A percentile compares a stretch with the other conserved stretches of the same genome.
These are phyloP conservation scores for Rafetus swinhoei DNA, from an alignment of 2,113 vertebrate species.

Conservation along the genomic window DNA sequence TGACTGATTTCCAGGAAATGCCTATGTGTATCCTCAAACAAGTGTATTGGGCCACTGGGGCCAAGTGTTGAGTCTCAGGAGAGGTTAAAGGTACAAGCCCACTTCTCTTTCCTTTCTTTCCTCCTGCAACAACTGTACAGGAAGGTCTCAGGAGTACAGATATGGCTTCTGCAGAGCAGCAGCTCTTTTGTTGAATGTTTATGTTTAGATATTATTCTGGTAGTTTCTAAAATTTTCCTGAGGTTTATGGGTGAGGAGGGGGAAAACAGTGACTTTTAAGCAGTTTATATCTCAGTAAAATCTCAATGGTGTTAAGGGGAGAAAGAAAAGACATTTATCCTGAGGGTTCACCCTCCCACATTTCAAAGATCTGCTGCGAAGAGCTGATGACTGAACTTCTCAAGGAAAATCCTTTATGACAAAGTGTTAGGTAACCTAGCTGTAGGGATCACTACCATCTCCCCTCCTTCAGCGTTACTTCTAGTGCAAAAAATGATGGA, in stretches of 20 bases:
- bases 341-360: too few species aligned
- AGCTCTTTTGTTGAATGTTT: not conserved
- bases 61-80: too few species aligned
- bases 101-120: not conserved
- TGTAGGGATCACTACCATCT: not conserved
- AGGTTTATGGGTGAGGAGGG: not conserved
- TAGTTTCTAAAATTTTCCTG: not conserved
- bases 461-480: too few species aligned
- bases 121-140: not conserved
- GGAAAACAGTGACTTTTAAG: not conserved
- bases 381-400: not conserved
- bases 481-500: not conserved
- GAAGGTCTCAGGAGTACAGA: not conserved
- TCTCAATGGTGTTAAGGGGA: not conserved
- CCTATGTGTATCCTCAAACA: not conserved
- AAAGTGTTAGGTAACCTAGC: not conserved
- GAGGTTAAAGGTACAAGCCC: too few species aligned
- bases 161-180: not conserved
- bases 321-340: not conserved
- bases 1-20: not conserved
- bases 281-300: not conserved
- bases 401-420: not conserved
- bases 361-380: not conserved
- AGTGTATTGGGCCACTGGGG: too few species aligned
- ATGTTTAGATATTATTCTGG: not conserved